These are phyloP conservation scores for Hystrix cristata DNA, from an alignment of 2,113 vertebrate genomes.

Conservation along the genomic window DNA sequence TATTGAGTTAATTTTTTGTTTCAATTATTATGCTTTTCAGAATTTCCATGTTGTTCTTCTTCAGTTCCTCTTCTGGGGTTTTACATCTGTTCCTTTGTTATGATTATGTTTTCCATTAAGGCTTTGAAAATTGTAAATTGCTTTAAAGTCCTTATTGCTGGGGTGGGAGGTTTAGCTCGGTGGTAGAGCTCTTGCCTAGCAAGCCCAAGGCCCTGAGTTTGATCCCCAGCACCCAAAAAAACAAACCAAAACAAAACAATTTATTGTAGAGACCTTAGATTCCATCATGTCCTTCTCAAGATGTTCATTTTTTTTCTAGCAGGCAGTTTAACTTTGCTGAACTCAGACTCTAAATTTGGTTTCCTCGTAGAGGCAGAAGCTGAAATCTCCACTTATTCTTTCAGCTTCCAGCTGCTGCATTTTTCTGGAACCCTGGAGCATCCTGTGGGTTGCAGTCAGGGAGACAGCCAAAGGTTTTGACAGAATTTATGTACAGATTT, in stretches of 20 bases:
- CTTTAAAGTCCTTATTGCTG: background rate
- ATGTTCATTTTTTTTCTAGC: background rate
- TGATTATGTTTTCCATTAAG: background rate
- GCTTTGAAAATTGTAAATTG: background rate
- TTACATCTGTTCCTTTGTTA: slow-evolving; percentile 5
- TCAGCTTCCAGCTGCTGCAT: background rate
- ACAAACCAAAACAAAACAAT: too few relatives aligned
- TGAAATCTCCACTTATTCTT: background rate
- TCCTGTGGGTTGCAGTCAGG: background rate
- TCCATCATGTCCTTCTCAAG: background rate
- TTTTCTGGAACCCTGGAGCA: background rate
- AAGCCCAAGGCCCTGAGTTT: too few relatives aligned
- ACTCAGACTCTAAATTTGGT: background rate
- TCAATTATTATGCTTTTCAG: background rate
- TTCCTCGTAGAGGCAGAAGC: background rate
- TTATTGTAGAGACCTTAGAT: background rate
- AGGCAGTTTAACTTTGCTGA: background rate
- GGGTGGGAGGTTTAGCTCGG: too few relatives aligned
- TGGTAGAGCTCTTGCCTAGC: too few relatives aligned
- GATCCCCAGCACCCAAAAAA: too few relatives aligned
- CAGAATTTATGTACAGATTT: background rate
- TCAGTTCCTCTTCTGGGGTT: slow-evolving; percentile 1
- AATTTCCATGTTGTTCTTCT: background rate
- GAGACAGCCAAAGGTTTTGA: background rate
- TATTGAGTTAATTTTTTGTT: slow-evolving; percentile 42